Conservation (phyloP, 2,888 invertebrate species). For the Xestia c-nigrum region DNA sequence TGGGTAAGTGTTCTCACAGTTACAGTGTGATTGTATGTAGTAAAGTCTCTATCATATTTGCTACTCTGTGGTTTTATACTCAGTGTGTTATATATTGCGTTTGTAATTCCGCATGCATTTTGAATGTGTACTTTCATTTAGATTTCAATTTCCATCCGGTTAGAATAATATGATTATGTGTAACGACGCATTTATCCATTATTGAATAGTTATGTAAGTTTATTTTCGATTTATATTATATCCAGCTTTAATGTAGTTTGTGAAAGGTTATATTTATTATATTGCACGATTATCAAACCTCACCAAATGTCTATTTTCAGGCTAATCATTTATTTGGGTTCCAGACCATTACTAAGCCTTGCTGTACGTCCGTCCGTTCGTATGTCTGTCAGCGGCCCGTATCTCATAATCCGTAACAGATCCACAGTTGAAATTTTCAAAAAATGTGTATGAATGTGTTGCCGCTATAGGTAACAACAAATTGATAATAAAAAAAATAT, state of each 20-base stretch:
- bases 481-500: no score
- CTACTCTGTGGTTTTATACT: neutral
- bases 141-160: constrained; percentile 11
- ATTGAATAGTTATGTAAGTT: neutral
- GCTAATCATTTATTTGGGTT: neutral
- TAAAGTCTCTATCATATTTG: neutral
- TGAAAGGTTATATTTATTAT: neutral
- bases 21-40: neutral
- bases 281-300: neutral
- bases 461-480: no score
- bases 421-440: no score
- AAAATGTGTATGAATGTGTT: no score
- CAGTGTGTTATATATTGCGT: neutral
- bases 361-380: no score
- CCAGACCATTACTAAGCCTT: no score
- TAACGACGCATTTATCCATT: neutral
- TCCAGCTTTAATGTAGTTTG: neutral
- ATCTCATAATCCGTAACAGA: no score
- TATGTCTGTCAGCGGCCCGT: no score
- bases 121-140: constrained; percentile 4
- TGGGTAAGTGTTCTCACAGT: neutral
- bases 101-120: constrained; percentile 7
- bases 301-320: neutral
- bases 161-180: constrained; percentile 31
- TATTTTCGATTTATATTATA: neutral